A percentile compares a stretch with the other conserved stretches of the same genome.
Evolutionary conservation across 2,797 vertebrate species (phyloP).

Genomic region (Rhabdomys pumilio): DNA sequence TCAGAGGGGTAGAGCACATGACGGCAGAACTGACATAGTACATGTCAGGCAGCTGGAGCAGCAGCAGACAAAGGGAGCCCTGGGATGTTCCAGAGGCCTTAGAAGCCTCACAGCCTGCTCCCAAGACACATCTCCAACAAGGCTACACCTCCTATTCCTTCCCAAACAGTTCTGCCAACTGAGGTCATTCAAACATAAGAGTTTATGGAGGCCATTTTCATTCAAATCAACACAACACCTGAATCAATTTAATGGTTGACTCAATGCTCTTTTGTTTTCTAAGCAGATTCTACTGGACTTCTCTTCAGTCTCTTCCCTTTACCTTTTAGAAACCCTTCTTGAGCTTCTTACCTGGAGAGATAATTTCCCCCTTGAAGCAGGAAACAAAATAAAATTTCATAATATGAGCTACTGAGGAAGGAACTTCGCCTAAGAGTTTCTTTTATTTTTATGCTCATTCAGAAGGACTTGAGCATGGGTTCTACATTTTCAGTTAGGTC

Average conservation of each 20-base stretch:
- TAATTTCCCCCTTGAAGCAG: conserved; percentile 44
- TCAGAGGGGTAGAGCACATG: neutral
- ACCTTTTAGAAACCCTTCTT: conserved; percentile 19
- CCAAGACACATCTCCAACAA: neutral
- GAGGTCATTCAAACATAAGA: neutral
- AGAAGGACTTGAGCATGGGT: conserved; percentile 44
- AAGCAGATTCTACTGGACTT: neutral
- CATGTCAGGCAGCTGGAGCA: neutral
- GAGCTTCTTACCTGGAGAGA: neutral
- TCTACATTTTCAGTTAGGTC: conserved; percentile 62
- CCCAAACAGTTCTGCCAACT: too few species aligned
- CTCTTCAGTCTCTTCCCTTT: neutral
- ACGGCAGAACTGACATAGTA: neutral
- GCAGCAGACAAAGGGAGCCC: neutral
- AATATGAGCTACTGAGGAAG: conserved; percentile 47
- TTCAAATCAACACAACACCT: neutral
- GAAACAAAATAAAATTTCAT: conserved; percentile 17
- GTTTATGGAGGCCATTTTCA: neutral
- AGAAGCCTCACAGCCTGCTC: neutral
- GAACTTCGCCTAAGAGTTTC: neutral
- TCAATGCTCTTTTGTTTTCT: neutral
- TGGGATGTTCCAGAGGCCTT: too few species aligned
- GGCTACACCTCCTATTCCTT: neutral
- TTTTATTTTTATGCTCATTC: conserved; percentile 20
- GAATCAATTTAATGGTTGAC: neutral